Percentiles rank a stretch among this genome's conserved stretches.
Conservation (phyloP, 2,113 vertebrate genomes). For the Aix galericulata region DNA sequence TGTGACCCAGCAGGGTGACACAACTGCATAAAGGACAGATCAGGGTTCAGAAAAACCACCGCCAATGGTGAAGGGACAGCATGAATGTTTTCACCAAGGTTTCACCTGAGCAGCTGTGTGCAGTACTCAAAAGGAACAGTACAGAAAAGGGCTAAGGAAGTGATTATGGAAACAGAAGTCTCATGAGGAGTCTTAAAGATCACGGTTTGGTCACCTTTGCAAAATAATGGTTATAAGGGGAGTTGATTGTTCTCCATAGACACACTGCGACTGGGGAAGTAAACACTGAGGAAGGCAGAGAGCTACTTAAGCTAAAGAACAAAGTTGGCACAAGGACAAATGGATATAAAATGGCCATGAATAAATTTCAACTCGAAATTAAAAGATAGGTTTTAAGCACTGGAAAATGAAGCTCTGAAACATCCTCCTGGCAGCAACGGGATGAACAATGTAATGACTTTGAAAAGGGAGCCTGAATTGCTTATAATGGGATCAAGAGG, state of each 20-base stretch:
- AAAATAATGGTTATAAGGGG: neutral
- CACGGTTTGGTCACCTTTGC: neutral
- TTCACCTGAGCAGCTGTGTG: neutral
- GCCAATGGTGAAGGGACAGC: neutral
- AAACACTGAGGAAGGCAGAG: neutral
- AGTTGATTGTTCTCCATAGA: neutral
- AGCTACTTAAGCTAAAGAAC: neutral
- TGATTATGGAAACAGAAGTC: neutral
- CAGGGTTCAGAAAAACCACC: neutral
- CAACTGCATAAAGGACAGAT: neutral
- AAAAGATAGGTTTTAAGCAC: constrained; percentile 29
- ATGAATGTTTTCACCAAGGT: neutral
- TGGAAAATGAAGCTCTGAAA: constrained; percentile 39
- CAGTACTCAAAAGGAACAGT: neutral
- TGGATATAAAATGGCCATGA: constrained; percentile 12
- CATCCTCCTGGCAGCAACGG: neutral
- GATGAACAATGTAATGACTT: neutral
- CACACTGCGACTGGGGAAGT: neutral
- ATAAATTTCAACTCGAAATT: constrained; percentile 41
- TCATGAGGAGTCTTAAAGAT: neutral
- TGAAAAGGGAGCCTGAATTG: neutral
- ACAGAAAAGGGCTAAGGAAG: neutral
- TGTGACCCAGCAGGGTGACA: neutral
- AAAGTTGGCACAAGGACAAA: constrained; percentile 38
- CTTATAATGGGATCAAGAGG: neutral